Percentiles rank a stretch among this genome's conserved stretches.
These are phyloP conservation scores for Microdon myrmicae DNA, from an alignment of 2,888 invertebrate species.

Conservation along the genomic window DNA sequence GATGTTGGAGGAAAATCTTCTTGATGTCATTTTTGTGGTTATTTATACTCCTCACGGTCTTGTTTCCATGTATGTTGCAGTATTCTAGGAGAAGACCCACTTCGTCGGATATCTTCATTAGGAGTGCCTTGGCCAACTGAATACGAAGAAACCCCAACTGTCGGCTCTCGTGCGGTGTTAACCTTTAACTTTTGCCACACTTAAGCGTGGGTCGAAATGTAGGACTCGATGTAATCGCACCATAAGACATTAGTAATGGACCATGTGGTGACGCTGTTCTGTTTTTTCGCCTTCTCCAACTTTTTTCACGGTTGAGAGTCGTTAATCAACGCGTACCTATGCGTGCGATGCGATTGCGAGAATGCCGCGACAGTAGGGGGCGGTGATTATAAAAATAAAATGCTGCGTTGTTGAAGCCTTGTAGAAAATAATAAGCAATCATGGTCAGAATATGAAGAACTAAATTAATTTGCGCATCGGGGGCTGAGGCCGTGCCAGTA, in stretches of 20 bases:
- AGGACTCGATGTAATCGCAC: slow-evolving; percentile 43
- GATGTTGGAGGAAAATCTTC: slow-evolving; percentile 25
- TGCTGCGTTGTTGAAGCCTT: too few relatives aligned
- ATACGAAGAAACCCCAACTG: slow-evolving; percentile 9
- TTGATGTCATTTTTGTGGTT: slow-evolving; percentile 15
- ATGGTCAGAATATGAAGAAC: too few relatives aligned
- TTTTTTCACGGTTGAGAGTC: slow-evolving; percentile 11
- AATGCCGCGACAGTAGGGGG: slow-evolving; percentile 3
- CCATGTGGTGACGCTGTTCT: slow-evolving; percentile 2
- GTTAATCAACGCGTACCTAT: slow-evolving; percentile 34
- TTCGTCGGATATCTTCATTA: slow-evolving; percentile 34
- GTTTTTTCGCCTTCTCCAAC: slow-evolving; percentile 1
- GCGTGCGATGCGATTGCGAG: slow-evolving; percentile 8
- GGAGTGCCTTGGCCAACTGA: slow-evolving; percentile 6
- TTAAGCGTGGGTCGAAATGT: slow-evolving; percentile 24
- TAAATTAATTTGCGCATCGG: too few relatives aligned
- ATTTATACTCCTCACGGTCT: slow-evolving; percentile 6
- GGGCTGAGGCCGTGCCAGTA: too few relatives aligned
- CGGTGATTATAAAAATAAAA: slow-evolving; percentile 24
- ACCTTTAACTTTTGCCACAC: slow-evolving; percentile 41
- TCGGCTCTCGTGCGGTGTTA: slow-evolving; percentile 8
- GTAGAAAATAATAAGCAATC: too few relatives aligned
- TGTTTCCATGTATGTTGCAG: slow-evolving; percentile 5
- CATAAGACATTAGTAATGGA: slow-evolving; percentile 26
- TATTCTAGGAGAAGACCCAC: slow-evolving; percentile 1